These are phyloP conservation scores for Drosophila helvetica DNA, from an alignment of 2,888 invertebrate species.

Conservation along the genomic window DNA sequence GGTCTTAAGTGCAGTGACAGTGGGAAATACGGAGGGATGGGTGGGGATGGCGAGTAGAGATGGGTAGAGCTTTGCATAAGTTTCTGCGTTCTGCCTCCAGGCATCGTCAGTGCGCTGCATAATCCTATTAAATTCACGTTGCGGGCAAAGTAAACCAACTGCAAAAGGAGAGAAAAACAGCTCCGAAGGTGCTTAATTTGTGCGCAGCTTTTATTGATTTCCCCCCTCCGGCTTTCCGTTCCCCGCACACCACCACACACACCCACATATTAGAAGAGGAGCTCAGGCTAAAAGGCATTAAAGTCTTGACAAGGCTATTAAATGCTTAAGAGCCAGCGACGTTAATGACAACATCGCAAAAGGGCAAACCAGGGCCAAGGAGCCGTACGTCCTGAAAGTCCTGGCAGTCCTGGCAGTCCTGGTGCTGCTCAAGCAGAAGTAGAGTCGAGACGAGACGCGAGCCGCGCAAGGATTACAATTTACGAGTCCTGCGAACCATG, in stretches of 20 bases:
- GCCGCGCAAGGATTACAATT: conserved; percentile 77
- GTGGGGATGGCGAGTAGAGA: too few species aligned
- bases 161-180: conserved; percentile 10
- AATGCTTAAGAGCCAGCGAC: conserved; percentile 79
- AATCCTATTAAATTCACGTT: conserved; percentile 78
- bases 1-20: conserved; percentile 63
- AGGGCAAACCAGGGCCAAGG: conserved; percentile 46
- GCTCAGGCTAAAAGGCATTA: conserved; percentile 73
- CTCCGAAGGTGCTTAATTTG: conserved; percentile 74
- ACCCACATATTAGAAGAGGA: conserved; percentile 62
- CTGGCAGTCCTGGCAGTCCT: neutral
- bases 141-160: conserved; percentile 55
- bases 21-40: neutral
- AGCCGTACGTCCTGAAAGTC: conserved; percentile 14
- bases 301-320: conserved; percentile 81
- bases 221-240: conserved; percentile 19
- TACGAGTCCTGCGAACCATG: conserved; percentile 77
- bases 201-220: conserved; percentile 76
- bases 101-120: conserved; percentile 69
- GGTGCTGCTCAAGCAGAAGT: conserved; percentile 48
- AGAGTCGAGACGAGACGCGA: conserved; percentile 35
- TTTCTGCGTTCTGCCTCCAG: conserved; percentile 44
- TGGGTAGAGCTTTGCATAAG: conserved; percentile 66
- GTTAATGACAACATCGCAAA: conserved; percentile 72
- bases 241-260: conserved; percentile 17